Base-by-base conservation (phyloP, 92 coral and sea anemone genomes). In the Blastomussa wellsi region DNA sequence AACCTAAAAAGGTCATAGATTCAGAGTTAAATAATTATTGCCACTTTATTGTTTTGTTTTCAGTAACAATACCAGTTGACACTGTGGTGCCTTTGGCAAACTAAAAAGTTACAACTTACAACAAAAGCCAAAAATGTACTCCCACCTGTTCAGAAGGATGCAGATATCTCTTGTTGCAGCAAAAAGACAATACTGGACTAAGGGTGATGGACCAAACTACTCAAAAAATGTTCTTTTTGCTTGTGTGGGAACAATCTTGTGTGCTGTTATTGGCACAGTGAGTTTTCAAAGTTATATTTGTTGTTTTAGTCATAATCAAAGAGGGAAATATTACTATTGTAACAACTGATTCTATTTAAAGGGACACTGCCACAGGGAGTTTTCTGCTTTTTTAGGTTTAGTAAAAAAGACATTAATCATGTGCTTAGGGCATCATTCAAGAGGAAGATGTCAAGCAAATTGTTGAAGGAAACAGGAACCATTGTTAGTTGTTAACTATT, bases 181-280 rank as follows among this genome's bases (percentile, higher is more conserved):
- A 19, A 74, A 32, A 55, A 57, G 81, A 60, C 41, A 83, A 29
- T 74, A 68, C 33, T 83, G 87, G 87, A 59, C 92, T 1, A 75
- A 86, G 47, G 84, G 90, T 60, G 75, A 83, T 0, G 92, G 92
- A 42, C 92, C 90, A 29, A 89, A 89, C 79, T 89, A 89, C 70
- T 85, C 90, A 6, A 78, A 72, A 71, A 89, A 76, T 36, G 37
- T 89, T 52, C 35, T 89, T 33, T 82, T 70, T 2, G 44, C 81
- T 59, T 80, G 89, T 26, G 22, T 85, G n/a, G 84, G 90, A 67
- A 88, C 88, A 1, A 79, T 79, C 10, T 78, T 49, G 66, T 89
- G 92, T 7, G 90, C 81, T 2, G 37, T 85, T 42, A 35, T 87
- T 76, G 72, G 90, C 19, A 29, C 79, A 35, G 92, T 89, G 47